Evolutionary conservation across 2,888 invertebrate genomes (phyloP).

Genomic region (Formica aserva): DNA sequence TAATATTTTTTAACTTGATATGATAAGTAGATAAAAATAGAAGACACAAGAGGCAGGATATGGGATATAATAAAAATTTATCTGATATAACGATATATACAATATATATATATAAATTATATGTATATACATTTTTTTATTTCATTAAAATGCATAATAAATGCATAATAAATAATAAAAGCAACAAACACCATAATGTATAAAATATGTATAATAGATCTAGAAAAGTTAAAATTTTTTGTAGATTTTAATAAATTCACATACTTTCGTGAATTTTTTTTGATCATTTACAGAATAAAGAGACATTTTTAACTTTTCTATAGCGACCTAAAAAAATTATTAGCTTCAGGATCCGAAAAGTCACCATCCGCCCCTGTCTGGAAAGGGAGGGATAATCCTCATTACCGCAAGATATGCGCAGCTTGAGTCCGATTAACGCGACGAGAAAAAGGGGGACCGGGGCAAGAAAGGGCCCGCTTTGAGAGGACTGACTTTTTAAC

Average conservation of each 20-base stretch:
- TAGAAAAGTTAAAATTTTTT: background rate
- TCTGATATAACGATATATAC: too few relatives aligned
- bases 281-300: background rate
- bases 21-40: background rate
- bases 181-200: background rate
- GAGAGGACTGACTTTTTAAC: conserved; percentile 41
- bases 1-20: background rate
- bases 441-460: conserved; percentile 40
- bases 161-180: background rate
- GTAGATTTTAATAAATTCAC: background rate
- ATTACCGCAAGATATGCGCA: conserved; percentile 77
- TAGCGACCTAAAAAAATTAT: background rate
- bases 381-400: conserved; percentile 71
- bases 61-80: too few relatives aligned
- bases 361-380: conserved; percentile 30
- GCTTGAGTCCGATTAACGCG: conserved; percentile 78
- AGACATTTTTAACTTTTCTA: background rate
- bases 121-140: background rate
- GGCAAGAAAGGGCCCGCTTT: conserved; percentile 51
- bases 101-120: too few relatives aligned
- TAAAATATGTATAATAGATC: background rate
- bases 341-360: background rate
- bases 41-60: background rate
- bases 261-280: background rate
- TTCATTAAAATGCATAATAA: background rate